Conservation (phyloP, 2,113 vertebrate species). For the Elgaria multicarinata region DNA sequence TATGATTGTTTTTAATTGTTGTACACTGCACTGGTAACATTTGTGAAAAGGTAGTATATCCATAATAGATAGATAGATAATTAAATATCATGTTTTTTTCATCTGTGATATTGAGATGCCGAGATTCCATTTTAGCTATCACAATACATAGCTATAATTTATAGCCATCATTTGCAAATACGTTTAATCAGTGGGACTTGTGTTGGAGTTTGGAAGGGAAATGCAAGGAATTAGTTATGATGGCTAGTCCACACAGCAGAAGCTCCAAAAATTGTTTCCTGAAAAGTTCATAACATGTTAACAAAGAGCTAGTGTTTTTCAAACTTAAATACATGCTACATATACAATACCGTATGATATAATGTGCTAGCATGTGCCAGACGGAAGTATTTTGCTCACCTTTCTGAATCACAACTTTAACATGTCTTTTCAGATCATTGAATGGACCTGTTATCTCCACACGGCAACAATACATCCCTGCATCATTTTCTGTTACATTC, state of each 20-base stretch:
- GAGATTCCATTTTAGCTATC: neutral
- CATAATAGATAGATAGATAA: no score
- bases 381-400: conserved; percentile 61
- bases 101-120: no score
- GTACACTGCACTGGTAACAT: no score
- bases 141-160: neutral
- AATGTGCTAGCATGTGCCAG: neutral
- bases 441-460: conserved; percentile 77
- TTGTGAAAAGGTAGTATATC: no score
- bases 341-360: neutral
- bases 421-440: conserved; percentile 72
- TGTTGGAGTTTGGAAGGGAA: no score
- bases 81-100: no score
- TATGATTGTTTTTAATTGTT: no score
- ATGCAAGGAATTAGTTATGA: neutral
- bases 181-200: neutral
- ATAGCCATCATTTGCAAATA: neutral
- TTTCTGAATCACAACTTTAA: conserved; percentile 53
- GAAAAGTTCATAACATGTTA: neutral
- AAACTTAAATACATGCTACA: neutral
- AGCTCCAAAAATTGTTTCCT: neutral
- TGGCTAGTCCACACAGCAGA: neutral
- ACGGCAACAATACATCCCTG: conserved; percentile 84
- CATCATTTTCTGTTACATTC: conserved; percentile 58
- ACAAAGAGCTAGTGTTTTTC: neutral